These are phyloP conservation scores for Bubo blakistoni DNA, from an alignment of 2,113 vertebrate species.

Conservation along the genomic window DNA sequence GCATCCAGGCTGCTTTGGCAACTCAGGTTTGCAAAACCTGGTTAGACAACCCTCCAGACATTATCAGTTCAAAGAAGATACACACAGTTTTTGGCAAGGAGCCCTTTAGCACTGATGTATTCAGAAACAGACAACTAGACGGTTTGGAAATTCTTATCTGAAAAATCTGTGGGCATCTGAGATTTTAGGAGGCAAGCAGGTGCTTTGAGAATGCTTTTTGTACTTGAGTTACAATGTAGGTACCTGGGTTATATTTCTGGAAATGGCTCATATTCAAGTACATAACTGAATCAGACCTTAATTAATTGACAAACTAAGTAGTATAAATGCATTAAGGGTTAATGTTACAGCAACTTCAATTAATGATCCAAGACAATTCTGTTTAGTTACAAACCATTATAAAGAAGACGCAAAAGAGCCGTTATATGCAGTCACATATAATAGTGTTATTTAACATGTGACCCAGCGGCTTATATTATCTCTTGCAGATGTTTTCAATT, in stretches of 20 bases:
- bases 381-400: background rate
- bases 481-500: conserved; percentile 46
- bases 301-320: background rate
- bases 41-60: background rate
- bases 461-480: background rate
- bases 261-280: background rate
- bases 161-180: background rate
- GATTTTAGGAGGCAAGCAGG: background rate
- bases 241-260: background rate
- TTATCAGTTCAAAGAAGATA: background rate
- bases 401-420: background rate
- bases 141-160: background rate
- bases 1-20: background rate
- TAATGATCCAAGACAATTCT: background rate
- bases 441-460: conserved; percentile 44
- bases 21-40: background rate
- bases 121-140: background rate
- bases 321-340: background rate
- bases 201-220: background rate
- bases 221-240: background rate
- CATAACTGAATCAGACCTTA: background rate
- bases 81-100: background rate
- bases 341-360: background rate
- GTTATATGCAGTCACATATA: background rate
- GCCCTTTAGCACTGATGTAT: background rate